Evolutionary conservation across 2,797 vertebrate species (phyloP), one percentile per base, ranked within the genome.

Genomic region (Syngnathus acus): DNA sequence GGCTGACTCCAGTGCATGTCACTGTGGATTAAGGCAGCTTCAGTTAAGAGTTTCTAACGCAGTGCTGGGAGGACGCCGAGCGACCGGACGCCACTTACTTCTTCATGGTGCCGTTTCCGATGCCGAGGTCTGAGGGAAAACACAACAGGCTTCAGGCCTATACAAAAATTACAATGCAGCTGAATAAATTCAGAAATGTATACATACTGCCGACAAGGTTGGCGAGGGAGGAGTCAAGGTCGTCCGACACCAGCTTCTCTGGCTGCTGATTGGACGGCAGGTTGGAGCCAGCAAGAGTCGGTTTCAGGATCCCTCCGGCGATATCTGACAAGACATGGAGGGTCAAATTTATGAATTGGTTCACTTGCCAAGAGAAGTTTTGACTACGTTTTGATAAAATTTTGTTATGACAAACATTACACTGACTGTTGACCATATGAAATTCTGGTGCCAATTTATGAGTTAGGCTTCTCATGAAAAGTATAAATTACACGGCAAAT

Each of bases 1-100:
- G 97, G 97, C 78, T 99, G 97, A 88, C 90, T 97, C 97, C 97
- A 99, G 89, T 97, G 95, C 79, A 99, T 95, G 90, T 99, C 97
- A 91, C 97, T 99, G 89, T 21, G 85, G 90, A 91, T 85, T 71
- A 84, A 80, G 67, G 84, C 71, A 75, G 64, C 51, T 39, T n/a
- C 71, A 54, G 76, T 88, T 80, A 86, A 74, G 72, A 2, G 32
- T 17, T 62, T 61, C 70, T 61, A 53, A 72, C 62, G 58, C 6
- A 23, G 6, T 61, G 45, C 9, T 16, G 39, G 5, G 13, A 64
- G 51, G 11, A 17, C 32, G 1, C 10, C 2, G 53, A 39, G 32
- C 4, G 9, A n/a, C 26, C 2, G 17, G 2, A 5, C 7, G 17
- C 3, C 65, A 70, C 95, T 95, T 86, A 99, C 97, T 99, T 99